Evolutionary conservation across 2,888 invertebrate genomes (phyloP), one percentile per base, ranked within the genome.

Genomic region (Meloe dianella): DNA sequence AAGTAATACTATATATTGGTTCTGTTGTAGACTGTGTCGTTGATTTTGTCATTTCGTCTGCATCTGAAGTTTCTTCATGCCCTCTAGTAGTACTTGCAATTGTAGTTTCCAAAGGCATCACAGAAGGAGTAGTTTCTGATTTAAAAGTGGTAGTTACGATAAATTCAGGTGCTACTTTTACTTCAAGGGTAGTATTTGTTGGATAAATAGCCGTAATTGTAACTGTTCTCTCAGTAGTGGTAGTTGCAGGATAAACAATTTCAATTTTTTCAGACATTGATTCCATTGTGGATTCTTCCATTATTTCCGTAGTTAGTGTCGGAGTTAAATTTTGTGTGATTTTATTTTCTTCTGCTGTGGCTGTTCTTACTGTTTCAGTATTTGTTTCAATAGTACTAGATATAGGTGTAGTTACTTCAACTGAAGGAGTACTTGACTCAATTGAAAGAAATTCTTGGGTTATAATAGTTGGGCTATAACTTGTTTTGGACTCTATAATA

Each of bases 131-230:
- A 30, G 6, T 14, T 56, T 30, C 35, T 32, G 29, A 20, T 54
- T 17, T 8, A 30, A 68, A 60, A 59, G 30, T 32, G 27, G 57
- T 35, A 57, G 47, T 61, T 59, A 54, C 57, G 60, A 57, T 59
- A 2, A 20, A 17, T 30, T 60, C 60, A 2, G 35, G 20, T 10
- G 64, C 2, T 29, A 38, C 10, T 60, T 24, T 24, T 12, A 14
- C 9, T 9, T 20, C 10, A 8, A 5, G n/a, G 1, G 64, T 65
- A 9, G 60, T 70, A 57, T 67, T 54, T 59, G 65, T 59, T 14
- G 71, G 67, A 62, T 76, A 76, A 63, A 72, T 65, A 4, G 77
- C 74, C 24, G 76, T 76, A 24, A 75, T 67, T 57, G 75, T 77
- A n/a, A 76, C 64, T 67, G 70, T 71, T 64, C 72, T 70, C 63